Evolutionary conservation across 2,888 invertebrate genomes (phyloP).

Genomic region (Lysandra bellargus): DNA sequence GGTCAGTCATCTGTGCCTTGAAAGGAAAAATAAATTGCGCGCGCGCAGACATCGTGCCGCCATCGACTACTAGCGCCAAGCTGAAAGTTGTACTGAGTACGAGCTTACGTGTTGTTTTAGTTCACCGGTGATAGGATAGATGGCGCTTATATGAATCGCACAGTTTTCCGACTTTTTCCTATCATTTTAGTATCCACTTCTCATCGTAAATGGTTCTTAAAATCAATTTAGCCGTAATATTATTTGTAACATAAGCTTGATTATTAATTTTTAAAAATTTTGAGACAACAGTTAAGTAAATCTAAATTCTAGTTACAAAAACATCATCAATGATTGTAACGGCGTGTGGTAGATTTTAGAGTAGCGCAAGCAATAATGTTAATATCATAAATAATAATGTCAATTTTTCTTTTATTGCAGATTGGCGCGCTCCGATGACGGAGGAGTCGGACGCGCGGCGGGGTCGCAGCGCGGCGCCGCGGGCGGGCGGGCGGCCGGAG

Average conservation of each 20-base stretch:
- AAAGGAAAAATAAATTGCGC: slow-evolving; percentile 31
- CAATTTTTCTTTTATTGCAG: slow-evolving; percentile 51
- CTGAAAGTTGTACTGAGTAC: slow-evolving; percentile 20
- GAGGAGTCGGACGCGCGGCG: slow-evolving; percentile 72
- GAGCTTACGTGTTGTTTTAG: slow-evolving; percentile 48
- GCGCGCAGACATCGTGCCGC: slow-evolving; percentile 48
- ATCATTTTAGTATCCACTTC: too few species aligned
- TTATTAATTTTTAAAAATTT: too few species aligned
- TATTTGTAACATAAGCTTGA: too few species aligned
- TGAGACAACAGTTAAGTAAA: too few species aligned
- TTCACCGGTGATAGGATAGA: slow-evolving; percentile 56
- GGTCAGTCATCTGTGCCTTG: slow-evolving; percentile 6
- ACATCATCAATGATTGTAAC: too few species aligned
- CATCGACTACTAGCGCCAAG: slow-evolving; percentile 33
- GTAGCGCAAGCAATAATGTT: background rate
- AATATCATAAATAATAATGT: background rate
- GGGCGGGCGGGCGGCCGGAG: slow-evolving; percentile 51
- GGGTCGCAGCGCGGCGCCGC: slow-evolving; percentile 62
- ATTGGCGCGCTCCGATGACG: slow-evolving; percentile 78
- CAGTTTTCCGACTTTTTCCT: background rate
- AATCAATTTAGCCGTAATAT: too few species aligned
- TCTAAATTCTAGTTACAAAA: too few species aligned
- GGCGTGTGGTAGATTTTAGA: background rate
- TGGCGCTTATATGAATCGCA: slow-evolving; percentile 53
- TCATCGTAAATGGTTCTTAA: too few species aligned